Evolutionary conservation across 2,113 vertebrate genomes (phyloP), one percentile per base, ranked within the genome.

Genomic region (Choloepus hoffmanni): DNA sequence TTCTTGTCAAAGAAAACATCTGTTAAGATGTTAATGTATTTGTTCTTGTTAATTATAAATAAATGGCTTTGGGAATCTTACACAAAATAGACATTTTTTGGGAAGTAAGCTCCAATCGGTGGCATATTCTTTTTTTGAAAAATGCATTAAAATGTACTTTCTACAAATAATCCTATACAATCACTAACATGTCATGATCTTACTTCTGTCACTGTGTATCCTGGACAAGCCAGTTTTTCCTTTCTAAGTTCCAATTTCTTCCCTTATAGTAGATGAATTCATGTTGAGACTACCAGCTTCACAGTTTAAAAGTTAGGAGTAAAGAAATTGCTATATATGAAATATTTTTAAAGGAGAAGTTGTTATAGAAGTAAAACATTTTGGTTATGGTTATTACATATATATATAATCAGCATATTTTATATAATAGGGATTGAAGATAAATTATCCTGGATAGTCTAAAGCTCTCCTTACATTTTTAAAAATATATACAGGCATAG

Each of bases 31-130:
- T 36, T 36, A 14, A 28, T 78, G 21, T 78, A 26, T 9, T 23
- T 28, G 40, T 36, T 88, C 36, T 87, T 84, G 53, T 55, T 92
- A 79, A 81, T 77, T 58, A 36, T 21, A 73, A 81, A 60, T 74
- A 67, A 76, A n/a, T 76, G 28, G 50, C 50, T 85, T 85, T 73
- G 16, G 8, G 18, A 78, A 88, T 18, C 12, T 84, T n/a, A 21
- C 19, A 78, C 68, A 65, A 60, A 85, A 5, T 0, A 65, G 2
- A 73, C 16, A 53, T 36, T 14, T 26, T 74, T 26, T 74, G 68
- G 30, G 8, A 72, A 23, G 18, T n/a, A n/a, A 7, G 2, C 8
- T 74, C 28, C 8, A 74, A 15, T 6, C 45, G 18, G 23, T 2
- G 3, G 21, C 8, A 50, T 26, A 14, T 6, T 36, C 36, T 21